phyloP scores from a whole-genome alignment of 2,797 vertebrate genomes.

The Xiphorhynchus erythropygius region DNA sequence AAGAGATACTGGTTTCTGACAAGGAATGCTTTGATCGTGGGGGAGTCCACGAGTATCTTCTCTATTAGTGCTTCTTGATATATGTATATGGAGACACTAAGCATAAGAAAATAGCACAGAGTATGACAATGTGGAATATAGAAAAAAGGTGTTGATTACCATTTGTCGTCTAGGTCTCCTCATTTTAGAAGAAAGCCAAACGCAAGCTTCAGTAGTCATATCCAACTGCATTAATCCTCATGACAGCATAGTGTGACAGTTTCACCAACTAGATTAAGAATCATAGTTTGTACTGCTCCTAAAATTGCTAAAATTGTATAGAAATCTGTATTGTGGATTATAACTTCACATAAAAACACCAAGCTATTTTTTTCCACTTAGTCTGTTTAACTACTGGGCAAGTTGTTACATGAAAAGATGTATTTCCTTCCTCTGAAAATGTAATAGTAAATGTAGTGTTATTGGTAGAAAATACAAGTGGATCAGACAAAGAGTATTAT shows the following conservation, averaged over 20 bases:
- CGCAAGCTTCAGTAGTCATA: background rate
- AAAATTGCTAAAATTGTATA: background rate
- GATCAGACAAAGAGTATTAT: constrained; percentile 54
- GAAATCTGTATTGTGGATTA: background rate
- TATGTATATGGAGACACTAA: background rate
- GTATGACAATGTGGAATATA: background rate
- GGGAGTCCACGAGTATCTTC: background rate
- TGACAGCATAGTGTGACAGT: background rate
- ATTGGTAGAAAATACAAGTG: constrained; percentile 42
- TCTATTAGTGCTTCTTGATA: background rate
- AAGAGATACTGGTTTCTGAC: background rate
- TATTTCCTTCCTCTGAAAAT: constrained; percentile 30
- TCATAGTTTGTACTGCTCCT: background rate
- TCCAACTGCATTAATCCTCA: background rate
- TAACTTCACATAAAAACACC: background rate
- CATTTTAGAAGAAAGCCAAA: background rate
- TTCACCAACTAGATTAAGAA: constrained; percentile 15
- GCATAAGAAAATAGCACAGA: background rate
- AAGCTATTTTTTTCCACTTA: background rate
- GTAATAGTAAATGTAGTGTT: constrained; percentile 15
- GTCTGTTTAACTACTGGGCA: background rate
- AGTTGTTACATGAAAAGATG: constrained; percentile 2
- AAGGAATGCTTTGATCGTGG: background rate
- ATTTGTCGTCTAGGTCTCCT: background rate
- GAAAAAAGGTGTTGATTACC: background rate